These are phyloP conservation scores for Pterobdella sp. DNA, from an alignment of 2,888 invertebrate genomes.

Conservation along the genomic window DNA sequence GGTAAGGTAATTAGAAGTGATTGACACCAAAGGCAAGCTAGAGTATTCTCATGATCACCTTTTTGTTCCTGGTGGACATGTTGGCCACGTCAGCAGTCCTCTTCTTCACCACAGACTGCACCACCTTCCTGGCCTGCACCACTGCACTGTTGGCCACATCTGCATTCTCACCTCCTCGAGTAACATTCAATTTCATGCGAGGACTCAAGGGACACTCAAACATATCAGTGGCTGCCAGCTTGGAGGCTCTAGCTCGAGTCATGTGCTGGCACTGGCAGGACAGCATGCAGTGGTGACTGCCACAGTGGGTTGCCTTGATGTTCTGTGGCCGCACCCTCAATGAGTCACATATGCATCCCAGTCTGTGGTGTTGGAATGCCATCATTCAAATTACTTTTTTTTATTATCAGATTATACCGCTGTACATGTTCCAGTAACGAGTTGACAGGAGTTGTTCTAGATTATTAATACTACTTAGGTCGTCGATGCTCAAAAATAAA, in stretches of 20 bases:
- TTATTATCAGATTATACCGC: too few relatives aligned
- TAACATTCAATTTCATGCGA: conserved; percentile 3
- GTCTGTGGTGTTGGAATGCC: too few relatives aligned
- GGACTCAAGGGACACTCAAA: conserved; percentile 14
- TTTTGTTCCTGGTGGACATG: not conserved
- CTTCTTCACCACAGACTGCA: too few relatives aligned
- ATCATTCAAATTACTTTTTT: too few relatives aligned
- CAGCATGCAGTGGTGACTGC: conserved; percentile 24
- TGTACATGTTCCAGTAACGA: too few relatives aligned
- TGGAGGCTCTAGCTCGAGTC: conserved; percentile 21
- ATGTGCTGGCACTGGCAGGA: conserved; percentile 27
- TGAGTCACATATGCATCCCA: conserved; percentile 18
- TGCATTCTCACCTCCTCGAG: not conserved
- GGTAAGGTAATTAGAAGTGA: too few relatives aligned
- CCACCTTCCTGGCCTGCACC: too few relatives aligned
- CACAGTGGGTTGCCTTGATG: conserved; percentile 12
- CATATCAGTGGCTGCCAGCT: conserved; percentile 7
- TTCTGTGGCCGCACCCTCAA: conserved; percentile 1
- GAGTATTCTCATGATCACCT: too few relatives aligned
- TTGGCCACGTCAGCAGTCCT: not conserved
- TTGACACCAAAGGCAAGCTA: too few relatives aligned
- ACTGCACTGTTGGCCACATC: not conserved
- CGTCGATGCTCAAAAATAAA: too few relatives aligned
- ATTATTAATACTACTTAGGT: too few relatives aligned
- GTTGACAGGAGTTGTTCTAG: too few relatives aligned